Conservation (phyloP, 2,113 vertebrate species). For the Calidris pugnax region DNA sequence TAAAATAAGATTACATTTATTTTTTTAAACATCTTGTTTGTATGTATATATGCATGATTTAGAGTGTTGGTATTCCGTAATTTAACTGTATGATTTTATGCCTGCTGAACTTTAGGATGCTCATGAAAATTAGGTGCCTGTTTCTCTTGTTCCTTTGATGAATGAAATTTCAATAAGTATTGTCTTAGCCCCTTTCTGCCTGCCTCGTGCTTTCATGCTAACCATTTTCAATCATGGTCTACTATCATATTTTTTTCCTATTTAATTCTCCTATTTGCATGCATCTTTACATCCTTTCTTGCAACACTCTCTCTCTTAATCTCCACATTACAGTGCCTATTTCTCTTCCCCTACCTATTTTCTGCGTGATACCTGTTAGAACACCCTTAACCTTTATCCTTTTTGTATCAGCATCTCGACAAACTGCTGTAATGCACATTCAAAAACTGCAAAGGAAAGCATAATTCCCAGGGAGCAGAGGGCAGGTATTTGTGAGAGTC, state of each 20-base stretch:
- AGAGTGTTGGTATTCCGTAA: conserved; percentile 69
- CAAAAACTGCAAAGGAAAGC: conserved; percentile 14
- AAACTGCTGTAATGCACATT: conserved; percentile 10
- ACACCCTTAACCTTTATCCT: background rate
- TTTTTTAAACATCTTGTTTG: conserved; percentile 77
- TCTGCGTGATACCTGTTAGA: background rate
- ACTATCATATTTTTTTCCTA: conserved; percentile 12
- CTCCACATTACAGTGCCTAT: background rate
- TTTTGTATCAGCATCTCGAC: conserved; percentile 13
- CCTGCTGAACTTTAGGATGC: conserved; percentile 55
- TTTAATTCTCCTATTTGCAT: conserved; percentile 27
- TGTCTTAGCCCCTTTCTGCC: conserved; percentile 37
- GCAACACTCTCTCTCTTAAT: background rate
- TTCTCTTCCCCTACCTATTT: background rate
- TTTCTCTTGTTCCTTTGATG: conserved; percentile 49
- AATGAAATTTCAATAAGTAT: conserved; percentile 65
- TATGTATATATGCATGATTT: conserved; percentile 77
- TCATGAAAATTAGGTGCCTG: conserved; percentile 65
- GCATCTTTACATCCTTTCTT: conserved; percentile 14
- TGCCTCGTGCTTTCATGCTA: conserved; percentile 24
- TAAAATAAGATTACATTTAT: conserved; percentile 77
- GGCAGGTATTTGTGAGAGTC: background rate
- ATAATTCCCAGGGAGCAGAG: background rate
- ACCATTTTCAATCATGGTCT: conserved; percentile 21
- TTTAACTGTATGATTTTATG: conserved; percentile 73